Evolutionary conservation across 1,140 invertebrate genomes (phyloP).

Genomic region (Neoseiulus cucumeris): DNA sequence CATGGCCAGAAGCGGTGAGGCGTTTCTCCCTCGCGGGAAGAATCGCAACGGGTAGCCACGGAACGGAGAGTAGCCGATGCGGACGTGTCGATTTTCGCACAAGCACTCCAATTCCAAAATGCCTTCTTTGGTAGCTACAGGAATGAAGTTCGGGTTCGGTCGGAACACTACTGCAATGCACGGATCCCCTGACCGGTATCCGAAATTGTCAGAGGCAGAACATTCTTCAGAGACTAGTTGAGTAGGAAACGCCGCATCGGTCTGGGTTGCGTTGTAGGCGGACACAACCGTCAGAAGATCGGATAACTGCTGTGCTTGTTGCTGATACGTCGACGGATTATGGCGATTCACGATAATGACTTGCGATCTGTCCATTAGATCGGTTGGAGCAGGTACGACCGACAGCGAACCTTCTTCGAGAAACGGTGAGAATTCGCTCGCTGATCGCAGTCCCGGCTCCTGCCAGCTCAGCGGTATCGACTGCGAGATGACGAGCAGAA

Average conservation of each 20-base stretch:
- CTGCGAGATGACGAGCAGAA: background rate
- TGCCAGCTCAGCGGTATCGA: no score
- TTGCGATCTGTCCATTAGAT: conserved; percentile 2
- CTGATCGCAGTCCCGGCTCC: no score
- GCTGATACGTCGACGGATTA: background rate
- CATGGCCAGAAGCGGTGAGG: background rate
- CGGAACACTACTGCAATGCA: background rate
- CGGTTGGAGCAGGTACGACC: background rate
- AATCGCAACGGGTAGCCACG: background rate
- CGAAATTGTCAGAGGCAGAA: background rate
- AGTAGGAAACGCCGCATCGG: background rate
- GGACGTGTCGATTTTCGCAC: conserved; percentile 1
- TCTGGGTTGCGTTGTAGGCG: background rate
- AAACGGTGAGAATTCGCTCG: no score
- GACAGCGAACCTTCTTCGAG: background rate
- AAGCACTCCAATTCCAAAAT: background rate
- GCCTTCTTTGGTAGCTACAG: background rate
- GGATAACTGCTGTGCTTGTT: background rate
- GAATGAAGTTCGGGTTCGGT: background rate
- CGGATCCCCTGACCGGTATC: background rate
- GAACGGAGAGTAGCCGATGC: background rate
- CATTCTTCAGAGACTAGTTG: background rate
- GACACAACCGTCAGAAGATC: background rate
- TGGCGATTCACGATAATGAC: background rate
- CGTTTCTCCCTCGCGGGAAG: background rate